Evolutionary conservation across 2,113 vertebrate genomes (phyloP).

Genomic region (Zapornia atra): DNA sequence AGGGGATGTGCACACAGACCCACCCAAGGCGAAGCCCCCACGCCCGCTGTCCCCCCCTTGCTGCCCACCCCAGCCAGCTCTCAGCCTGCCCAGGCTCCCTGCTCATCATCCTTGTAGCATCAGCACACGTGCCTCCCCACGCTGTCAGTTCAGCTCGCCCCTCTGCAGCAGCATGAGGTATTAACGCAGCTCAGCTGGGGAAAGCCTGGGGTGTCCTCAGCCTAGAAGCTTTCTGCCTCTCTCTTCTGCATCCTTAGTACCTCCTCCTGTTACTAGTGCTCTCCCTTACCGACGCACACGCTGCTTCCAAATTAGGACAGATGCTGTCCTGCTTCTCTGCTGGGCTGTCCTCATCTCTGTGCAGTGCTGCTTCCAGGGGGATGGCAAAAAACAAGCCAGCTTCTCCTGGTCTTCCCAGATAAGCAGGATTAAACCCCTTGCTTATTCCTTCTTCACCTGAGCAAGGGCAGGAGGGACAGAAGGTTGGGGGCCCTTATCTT

Average conservation of each 20-base stretch:
- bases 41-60: rapidly evolving
- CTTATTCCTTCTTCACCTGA: neutral
- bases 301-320: neutral
- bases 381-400: neutral
- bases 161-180: neutral
- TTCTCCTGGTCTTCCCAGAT: neutral
- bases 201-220: neutral
- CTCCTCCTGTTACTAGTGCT: neutral
- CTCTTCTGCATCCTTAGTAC: neutral
- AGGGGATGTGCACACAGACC: neutral
- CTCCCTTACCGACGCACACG: rapidly evolving
- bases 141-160: rapidly evolving
- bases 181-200: neutral
- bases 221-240: neutral
- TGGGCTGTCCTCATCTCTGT: neutral
- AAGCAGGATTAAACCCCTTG: slow-evolving; percentile 22
- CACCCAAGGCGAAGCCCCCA: neutral
- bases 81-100: neutral
- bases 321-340: neutral
- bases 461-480: neutral
- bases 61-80: neutral
- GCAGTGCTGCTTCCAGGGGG: neutral
- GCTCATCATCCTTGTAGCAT: neutral
- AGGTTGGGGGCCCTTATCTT: neutral
- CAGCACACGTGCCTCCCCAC: rapidly evolving